phyloP scores from a whole-genome alignment of 1,140 invertebrate species.

The Anastrepha ludens region DNA sequence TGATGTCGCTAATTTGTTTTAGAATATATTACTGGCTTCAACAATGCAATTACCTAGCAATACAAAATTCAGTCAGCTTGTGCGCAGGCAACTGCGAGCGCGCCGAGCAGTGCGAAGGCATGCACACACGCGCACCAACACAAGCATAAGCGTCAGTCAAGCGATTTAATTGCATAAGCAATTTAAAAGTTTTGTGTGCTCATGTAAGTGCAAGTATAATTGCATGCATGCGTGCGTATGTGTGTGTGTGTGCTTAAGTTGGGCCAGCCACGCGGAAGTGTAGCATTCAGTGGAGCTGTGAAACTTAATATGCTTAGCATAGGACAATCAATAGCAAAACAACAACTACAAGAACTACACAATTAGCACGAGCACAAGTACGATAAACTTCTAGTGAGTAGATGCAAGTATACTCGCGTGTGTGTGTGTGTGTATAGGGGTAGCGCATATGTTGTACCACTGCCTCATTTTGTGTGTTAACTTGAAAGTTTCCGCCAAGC shows the following conservation, averaged over 20 bases:
- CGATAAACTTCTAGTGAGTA: not conserved
- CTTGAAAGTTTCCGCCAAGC: conserved; percentile 61
- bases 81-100: not conserved
- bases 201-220: conserved; percentile 8
- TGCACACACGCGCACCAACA: conserved; percentile 47
- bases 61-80: not conserved
- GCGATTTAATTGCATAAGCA: conserved; percentile 57
- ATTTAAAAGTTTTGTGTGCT: conserved; percentile 58
- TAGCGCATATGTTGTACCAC: not conserved
- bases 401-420: not conserved
- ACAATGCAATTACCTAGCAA: conserved; percentile 36
- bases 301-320: conserved; percentile 72
- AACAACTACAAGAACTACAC: not conserved
- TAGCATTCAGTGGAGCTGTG: conserved; percentile 60
- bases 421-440: conserved; percentile 16
- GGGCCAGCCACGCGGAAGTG: not conserved
- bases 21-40: conserved; percentile 3
- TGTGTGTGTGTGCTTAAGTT: not conserved
- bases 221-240: conserved; percentile 50
- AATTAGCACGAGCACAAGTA: too few species aligned
- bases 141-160: conserved; percentile 56
- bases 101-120: not conserved
- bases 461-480: conserved; percentile 35
- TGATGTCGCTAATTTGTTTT: conserved; percentile 46
- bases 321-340: conserved; percentile 61